phyloP scores from a whole-genome alignment of 2,797 vertebrate genomes.

The Psittacula derbiana region DNA sequence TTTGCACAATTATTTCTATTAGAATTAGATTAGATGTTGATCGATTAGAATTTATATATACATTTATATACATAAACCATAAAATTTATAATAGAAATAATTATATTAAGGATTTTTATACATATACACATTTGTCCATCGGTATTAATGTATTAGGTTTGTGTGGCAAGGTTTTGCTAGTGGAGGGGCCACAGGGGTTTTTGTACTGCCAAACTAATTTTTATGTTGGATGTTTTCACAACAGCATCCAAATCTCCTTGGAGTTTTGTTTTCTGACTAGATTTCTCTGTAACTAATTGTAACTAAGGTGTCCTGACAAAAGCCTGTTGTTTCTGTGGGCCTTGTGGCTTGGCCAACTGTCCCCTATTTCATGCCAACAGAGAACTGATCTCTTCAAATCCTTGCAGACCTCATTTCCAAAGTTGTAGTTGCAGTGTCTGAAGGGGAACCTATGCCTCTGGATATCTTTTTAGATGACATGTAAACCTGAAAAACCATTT shows the following conservation, averaged over 20 bases:
- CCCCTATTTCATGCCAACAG: not conserved
- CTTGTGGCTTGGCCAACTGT: not conserved
- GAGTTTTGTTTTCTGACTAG: not conserved
- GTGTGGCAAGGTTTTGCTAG: not conserved
- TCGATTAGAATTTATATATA: not conserved
- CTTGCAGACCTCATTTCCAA: not conserved
- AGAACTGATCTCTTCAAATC: not conserved
- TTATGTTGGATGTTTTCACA: not conserved
- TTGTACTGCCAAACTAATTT: not conserved
- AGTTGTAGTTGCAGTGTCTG: not conserved
- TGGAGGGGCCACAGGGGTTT: not conserved
- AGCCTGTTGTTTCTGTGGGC: not conserved
- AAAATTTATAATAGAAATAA: not conserved
- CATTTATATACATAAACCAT: not conserved
- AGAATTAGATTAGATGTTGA: not conserved
- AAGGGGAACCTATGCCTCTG: not conserved
- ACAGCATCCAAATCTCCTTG: not conserved
- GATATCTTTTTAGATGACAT: not conserved
- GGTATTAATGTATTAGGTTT: not conserved
- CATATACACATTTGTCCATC: not conserved
- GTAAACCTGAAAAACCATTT: not conserved
- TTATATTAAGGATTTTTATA: not conserved
- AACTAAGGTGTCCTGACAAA: not conserved
- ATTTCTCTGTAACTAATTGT: not conserved
- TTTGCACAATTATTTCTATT: not conserved